Evolutionary conservation across 2,888 invertebrate genomes (phyloP), one percentile per base, ranked within the genome.

Genomic region (Acanthosoma haemorrhoidale): DNA sequence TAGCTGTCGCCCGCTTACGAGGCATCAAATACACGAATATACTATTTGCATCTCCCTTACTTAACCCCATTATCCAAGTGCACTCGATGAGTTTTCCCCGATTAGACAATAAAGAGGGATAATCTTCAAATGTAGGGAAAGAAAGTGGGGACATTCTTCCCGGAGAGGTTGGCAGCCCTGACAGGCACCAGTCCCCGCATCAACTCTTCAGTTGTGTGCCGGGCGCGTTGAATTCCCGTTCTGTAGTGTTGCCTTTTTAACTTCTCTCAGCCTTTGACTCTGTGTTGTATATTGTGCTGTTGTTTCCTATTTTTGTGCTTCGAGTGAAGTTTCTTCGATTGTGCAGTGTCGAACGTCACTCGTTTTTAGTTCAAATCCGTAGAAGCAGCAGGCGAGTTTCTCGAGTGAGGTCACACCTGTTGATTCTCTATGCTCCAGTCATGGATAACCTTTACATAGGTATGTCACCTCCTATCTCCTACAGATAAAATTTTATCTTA

Each of bases 381-480:
- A 25, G 5, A 11, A 21, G 29, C 51, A 51, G 2, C 51, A n/a
- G 21, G 1, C 21, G 6, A 61, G 34, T 15, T 61, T 15, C 3
- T n/a, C 16, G 16, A 13, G 21, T 32, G 59, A 16, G 11, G 16
- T 6, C 6, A 36, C 61, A 61, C 61, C 61, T 61, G 61, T 61
- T 25, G 61, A 61, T 34, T 36, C 61, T 59, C 51, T 61, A 61
- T 61, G 61, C 34, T 61, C 36, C 36, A 21, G 36, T n/a, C 32
- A 61, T 61, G 61, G 61, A 61, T 36, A 36, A 34, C 4, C 36
- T 61, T 36, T 61, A 36, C 36, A 36, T 61, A 61, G 61, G 61
- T 61, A 61, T 34, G 61, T 61, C 16, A n/a, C 13, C 11, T 5
- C 32, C 4, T 25, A 51, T 51, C 51, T 51, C 6, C 1, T n/a